A percentile compares a stretch with the other conserved stretches of the same genome.
phyloP scores from a whole-genome alignment of 2,888 invertebrate species.

The Brachyopa scutellaris region DNA sequence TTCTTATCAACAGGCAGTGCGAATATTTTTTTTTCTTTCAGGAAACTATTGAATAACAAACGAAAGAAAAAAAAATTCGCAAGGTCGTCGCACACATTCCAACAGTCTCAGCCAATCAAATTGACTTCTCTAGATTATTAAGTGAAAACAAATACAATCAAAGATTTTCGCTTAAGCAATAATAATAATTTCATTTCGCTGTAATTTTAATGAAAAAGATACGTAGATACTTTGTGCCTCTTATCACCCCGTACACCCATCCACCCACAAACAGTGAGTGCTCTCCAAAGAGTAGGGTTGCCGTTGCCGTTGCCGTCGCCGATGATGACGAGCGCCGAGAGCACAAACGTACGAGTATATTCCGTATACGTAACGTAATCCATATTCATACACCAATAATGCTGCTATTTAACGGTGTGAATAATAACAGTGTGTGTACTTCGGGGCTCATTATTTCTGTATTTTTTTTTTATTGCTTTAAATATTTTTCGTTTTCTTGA shows the following conservation, averaged over 20 bases:
- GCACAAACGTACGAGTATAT: too few species aligned
- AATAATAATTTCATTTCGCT: background rate
- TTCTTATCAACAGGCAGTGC: slow-evolving; percentile 3
- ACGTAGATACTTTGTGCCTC: background rate
- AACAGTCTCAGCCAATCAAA: slow-evolving; percentile 36
- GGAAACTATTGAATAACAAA: slow-evolving; percentile 17
- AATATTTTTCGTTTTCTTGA: slow-evolving; percentile 65
- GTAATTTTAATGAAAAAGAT: slow-evolving; percentile 5
- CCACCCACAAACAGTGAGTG: too few species aligned
- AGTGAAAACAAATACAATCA: slow-evolving; percentile 24
- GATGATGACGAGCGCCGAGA: too few species aligned
- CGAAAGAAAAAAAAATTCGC: slow-evolving; percentile 17
- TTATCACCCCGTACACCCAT: too few species aligned
- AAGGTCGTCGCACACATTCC: slow-evolving; percentile 63
- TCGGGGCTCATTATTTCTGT: slow-evolving; percentile 34
- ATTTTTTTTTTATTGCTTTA: slow-evolving; percentile 13
- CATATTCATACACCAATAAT: slow-evolving; percentile 17
- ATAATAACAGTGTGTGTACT: slow-evolving; percentile 21
- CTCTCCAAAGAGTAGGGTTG: too few species aligned
- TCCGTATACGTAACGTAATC: too few species aligned
- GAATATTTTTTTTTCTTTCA: background rate
- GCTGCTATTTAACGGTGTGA: slow-evolving; percentile 36
- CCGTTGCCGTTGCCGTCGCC: too few species aligned
- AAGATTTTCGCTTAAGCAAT: background rate
- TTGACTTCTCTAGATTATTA: slow-evolving; percentile 59